Conservation (phyloP, 2,888 invertebrate genomes). For the Calameuta pallipes region DNA sequence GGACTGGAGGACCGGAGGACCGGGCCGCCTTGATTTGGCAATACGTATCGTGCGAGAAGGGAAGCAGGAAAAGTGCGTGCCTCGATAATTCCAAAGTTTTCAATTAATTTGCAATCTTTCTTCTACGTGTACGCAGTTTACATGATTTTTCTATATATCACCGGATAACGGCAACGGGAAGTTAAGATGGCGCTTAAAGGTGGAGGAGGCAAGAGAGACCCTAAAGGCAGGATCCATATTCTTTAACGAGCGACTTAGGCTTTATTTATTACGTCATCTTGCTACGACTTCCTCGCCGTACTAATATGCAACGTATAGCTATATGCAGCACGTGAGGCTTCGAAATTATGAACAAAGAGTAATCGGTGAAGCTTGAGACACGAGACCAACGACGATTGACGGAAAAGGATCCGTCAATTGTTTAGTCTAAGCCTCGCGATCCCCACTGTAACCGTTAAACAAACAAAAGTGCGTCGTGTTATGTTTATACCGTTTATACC, state of each 20-base stretch:
- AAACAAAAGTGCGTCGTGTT: background rate
- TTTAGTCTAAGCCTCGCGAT: background rate
- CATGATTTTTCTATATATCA: background rate
- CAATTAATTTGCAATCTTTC: background rate
- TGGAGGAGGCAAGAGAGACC: background rate
- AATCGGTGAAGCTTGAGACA: background rate
- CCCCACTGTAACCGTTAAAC: background rate
- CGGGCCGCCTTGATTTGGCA: background rate
- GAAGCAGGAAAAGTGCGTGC: background rate
- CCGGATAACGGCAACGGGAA: background rate
- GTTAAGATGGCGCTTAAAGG: no score
- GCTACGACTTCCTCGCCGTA: background rate
- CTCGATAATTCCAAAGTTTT: background rate
- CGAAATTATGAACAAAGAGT: background rate
- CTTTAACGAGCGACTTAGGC: background rate
- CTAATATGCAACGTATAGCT: background rate
- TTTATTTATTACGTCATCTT: background rate
- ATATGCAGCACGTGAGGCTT: background rate
- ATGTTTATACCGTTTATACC: background rate
- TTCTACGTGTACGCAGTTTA: no score
- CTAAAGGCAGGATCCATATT: background rate
- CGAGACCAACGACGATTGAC: background rate
- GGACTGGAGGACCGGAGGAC: background rate
- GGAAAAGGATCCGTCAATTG: background rate
- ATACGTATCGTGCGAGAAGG: background rate